Evolutionary conservation across 2,888 invertebrate genomes (phyloP).

Genomic region (Nebria brevicollis): DNA sequence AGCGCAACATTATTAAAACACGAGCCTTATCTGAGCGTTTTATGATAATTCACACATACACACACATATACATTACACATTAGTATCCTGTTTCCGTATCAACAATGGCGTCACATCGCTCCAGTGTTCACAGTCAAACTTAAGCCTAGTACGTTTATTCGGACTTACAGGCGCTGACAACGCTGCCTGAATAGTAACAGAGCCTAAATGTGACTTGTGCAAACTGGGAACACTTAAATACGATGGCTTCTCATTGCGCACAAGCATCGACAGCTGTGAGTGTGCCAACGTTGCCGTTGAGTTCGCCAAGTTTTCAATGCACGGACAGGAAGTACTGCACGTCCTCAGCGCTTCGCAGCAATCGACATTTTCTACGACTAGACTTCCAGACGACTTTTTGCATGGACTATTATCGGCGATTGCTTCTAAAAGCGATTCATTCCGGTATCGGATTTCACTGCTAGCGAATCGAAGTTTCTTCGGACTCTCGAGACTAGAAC

Average conservation of each 20-base stretch:
- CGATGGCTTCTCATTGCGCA: constrained; percentile 51
- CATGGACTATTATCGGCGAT: constrained; percentile 69
- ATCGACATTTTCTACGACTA: constrained; percentile 63
- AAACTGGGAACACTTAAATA: constrained; percentile 40
- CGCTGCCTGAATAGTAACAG: constrained; percentile 22
- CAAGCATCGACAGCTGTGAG: constrained; percentile 53
- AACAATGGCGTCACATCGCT: constrained; percentile 34
- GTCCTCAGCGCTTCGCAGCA: constrained; percentile 62
- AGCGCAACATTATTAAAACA: not conserved
- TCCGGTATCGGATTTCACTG: constrained; percentile 66
- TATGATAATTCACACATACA: too few species aligned
- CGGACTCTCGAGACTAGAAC: constrained; percentile 85
- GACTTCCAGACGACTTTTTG: constrained; percentile 64
- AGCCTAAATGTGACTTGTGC: not conserved
- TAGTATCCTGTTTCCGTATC: constrained; percentile 6
- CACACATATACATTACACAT: not conserved
- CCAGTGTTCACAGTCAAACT: constrained; percentile 25
- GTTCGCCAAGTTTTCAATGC: constrained; percentile 70
- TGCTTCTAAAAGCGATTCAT: constrained; percentile 63
- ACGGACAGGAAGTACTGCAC: constrained; percentile 77
- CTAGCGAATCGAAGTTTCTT: constrained; percentile 83
- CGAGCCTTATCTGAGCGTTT: not conserved
- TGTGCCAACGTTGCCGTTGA: constrained; percentile 59
- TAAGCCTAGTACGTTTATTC: not conserved
- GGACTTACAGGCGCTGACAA: constrained; percentile 35